Conservation (phyloP, 2,888 invertebrate species). For the Eutolmus rufibarbis region DNA sequence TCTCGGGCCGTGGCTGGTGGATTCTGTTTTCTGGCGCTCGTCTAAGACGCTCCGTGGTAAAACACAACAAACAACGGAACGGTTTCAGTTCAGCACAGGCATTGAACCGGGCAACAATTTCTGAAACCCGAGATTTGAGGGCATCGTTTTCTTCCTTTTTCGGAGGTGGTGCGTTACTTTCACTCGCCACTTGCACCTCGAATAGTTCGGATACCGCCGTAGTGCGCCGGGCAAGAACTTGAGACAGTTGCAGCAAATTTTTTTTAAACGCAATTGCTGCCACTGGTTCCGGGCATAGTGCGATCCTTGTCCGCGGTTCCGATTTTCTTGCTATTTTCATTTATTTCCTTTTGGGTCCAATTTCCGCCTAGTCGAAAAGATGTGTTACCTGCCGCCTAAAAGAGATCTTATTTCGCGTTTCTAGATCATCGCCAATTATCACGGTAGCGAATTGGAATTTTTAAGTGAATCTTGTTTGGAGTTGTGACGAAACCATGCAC, state of each 20-base stretch:
- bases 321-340: background rate
- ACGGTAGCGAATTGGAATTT: conserved; percentile 28
- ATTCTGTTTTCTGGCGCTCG: conserved; percentile 27
- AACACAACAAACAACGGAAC: conserved; percentile 58
- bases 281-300: background rate
- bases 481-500: conserved; percentile 34
- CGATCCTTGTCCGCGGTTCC: background rate
- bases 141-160: conserved; percentile 27
- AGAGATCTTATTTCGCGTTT: conserved; percentile 12
- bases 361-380: background rate
- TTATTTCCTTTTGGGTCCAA: background rate
- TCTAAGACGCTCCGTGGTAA: conserved; percentile 47
- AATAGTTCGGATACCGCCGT: background rate
- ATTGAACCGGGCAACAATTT: conserved; percentile 63
- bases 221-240: background rate
- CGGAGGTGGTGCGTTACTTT: conserved; percentile 28
- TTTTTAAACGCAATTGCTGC: background rate
- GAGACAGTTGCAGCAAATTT: background rate
- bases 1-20: conserved; percentile 6
- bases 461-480: conserved; percentile 31
- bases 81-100: conserved; percentile 62
- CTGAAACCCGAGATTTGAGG: conserved; percentile 19
- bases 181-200: conserved; percentile 12
- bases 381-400: background rate
- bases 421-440: conserved; percentile 31